Conservation (phyloP, 2,888 invertebrate genomes). For the Theristus sp. region DNA sequence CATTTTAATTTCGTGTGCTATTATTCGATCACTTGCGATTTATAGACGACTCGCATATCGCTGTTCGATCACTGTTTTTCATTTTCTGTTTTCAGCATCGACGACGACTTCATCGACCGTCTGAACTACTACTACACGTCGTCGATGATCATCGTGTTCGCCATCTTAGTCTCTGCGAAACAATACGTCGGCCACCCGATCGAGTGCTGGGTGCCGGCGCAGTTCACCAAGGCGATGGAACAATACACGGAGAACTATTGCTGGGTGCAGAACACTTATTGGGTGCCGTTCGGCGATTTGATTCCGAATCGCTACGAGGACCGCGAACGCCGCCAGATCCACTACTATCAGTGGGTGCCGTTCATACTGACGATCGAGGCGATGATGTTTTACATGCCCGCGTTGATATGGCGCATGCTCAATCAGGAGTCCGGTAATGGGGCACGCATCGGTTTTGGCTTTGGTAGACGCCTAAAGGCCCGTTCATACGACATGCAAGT, state of each 20-base stretch:
- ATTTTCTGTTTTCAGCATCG: slow-evolving; percentile 13
- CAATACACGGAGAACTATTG: slow-evolving; percentile 39
- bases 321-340: slow-evolving; percentile 19
- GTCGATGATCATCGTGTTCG: slow-evolving; percentile 25
- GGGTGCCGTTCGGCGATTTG: slow-evolving; percentile 30
- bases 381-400: slow-evolving; percentile 26
- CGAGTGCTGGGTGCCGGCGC: slow-evolving; percentile 38
- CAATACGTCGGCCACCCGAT: slow-evolving; percentile 36
- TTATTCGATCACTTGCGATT: too few species aligned
- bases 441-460: too few species aligned
- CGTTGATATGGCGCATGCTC: slow-evolving; percentile 26
- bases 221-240: slow-evolving; percentile 37
- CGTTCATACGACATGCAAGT: too few species aligned
- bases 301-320: slow-evolving; percentile 29
- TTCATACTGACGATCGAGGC: slow-evolving; percentile 27
- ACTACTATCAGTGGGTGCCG: slow-evolving; percentile 25
- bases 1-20: too few species aligned
- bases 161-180: slow-evolving; percentile 31
- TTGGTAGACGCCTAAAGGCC: too few species aligned
- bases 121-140: slow-evolving; percentile 30
- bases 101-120: slow-evolving; percentile 26
- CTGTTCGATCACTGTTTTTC: too few species aligned
- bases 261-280: slow-evolving; percentile 29
- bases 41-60: too few species aligned
- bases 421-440: slow-evolving; percentile 9